phyloP scores from a whole-genome alignment of 2,113 vertebrate genomes.

The Psammodynastes pulverulentus region DNA sequence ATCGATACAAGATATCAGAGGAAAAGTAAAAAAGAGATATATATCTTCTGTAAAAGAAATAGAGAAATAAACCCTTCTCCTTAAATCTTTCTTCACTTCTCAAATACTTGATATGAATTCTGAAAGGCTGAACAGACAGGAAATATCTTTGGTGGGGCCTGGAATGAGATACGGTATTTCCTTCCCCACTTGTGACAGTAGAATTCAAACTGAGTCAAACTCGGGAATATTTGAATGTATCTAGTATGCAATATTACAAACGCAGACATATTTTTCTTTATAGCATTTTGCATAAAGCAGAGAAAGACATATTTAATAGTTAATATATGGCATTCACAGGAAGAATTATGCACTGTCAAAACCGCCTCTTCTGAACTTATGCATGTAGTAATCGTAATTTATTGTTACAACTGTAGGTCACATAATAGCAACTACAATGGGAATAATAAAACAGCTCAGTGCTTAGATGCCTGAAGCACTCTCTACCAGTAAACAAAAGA shows the following conservation, averaged over 20 bases:
- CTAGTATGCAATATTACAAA: background rate
- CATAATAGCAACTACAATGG: background rate
- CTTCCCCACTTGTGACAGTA: background rate
- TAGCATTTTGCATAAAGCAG: background rate
- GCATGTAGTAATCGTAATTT: background rate
- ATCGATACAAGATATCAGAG: background rate
- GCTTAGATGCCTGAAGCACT: conserved; percentile 19
- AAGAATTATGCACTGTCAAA: conserved; percentile 9
- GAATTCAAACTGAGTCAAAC: background rate
- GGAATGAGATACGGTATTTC: background rate
- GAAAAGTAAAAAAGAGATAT: background rate
- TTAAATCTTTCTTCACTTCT: background rate
- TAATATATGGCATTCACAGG: background rate
- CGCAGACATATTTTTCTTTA: background rate
- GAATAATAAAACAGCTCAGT: conserved; percentile 28
- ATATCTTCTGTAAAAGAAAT: background rate
- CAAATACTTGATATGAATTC: background rate
- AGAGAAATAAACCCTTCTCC: background rate
- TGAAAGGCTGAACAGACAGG: background rate
- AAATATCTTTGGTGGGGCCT: background rate
- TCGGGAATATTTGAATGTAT: background rate
- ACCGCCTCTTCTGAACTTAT: background rate
- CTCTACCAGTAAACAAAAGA: conserved; percentile 9
- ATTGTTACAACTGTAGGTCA: background rate
- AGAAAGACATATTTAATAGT: background rate